Conservation (phyloP, 2,797 vertebrate genomes). For the Perdix hodgsoniae region DNA sequence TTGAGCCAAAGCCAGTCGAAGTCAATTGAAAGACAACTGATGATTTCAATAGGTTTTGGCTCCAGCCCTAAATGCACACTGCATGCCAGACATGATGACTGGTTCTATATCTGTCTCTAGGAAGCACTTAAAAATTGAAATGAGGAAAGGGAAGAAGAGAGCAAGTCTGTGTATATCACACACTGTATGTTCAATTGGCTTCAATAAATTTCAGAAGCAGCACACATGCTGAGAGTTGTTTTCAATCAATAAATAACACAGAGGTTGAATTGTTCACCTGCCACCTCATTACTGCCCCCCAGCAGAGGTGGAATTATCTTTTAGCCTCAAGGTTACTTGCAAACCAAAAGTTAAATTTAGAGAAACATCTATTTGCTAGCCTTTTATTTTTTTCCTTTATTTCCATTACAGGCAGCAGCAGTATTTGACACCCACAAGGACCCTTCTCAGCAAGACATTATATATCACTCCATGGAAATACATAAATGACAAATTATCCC, state of each 20-base stretch:
- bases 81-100: background rate
- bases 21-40: constrained; percentile 44
- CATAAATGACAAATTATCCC: constrained; percentile 77
- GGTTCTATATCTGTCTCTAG: constrained; percentile 42
- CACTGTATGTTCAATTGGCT: background rate
- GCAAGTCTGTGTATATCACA: constrained; percentile 27
- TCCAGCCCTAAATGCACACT: constrained; percentile 19
- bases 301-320: constrained; percentile 47
- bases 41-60: constrained; percentile 21
- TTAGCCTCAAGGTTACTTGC: constrained; percentile 52
- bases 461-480: constrained; percentile 76
- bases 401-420: constrained; percentile 67
- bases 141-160: constrained; percentile 39
- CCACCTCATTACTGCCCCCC: constrained; percentile 32
- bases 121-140: constrained; percentile 60
- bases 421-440: constrained; percentile 76
- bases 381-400: constrained; percentile 43
- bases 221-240: background rate
- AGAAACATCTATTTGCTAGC: constrained; percentile 71
- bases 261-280: constrained; percentile 56
- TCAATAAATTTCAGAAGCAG: constrained; percentile 52
- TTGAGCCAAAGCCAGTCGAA: background rate
- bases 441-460: constrained; percentile 68
- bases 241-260: constrained; percentile 65
- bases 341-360: constrained; percentile 62